Percentiles rank a stretch among this genome's conserved stretches.
phyloP scores from a whole-genome alignment of 2,113 vertebrate species.

The Notarius quadriscutis region DNA sequence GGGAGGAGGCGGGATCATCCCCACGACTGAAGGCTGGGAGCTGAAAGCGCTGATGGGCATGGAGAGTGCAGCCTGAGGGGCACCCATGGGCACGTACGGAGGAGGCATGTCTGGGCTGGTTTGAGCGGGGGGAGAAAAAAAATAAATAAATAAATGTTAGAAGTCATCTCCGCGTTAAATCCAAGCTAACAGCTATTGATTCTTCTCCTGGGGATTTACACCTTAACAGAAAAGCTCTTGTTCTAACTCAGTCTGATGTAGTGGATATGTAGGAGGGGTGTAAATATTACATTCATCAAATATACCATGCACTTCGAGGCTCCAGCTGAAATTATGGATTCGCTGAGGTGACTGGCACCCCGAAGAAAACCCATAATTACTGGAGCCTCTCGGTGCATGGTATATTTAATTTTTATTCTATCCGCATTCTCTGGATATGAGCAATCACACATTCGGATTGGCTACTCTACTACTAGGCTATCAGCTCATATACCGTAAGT shows the following conservation, averaged over 20 bases:
- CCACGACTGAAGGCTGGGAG: constrained; percentile 68
- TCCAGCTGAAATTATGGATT: too few species aligned
- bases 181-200: background rate
- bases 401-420: too few species aligned
- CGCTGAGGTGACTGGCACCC: too few species aligned
- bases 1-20: constrained; percentile 59
- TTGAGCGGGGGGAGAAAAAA: background rate
- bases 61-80: constrained; percentile 51
- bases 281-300: background rate
- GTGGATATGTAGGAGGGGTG: background rate
- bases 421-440: too few species aligned
- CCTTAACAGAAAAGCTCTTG: too few species aligned
- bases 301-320: too few species aligned
- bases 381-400: too few species aligned
- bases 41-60: constrained; percentile 60
- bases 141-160: background rate
- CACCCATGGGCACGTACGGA: constrained; percentile 64
- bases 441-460: too few species aligned
- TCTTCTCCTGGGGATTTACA: background rate
- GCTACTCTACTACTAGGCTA: too few species aligned
- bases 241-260: background rate
- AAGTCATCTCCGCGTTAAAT: too few species aligned
- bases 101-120: constrained; percentile 60
- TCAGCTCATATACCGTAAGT: too few species aligned
- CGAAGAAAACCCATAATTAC: too few species aligned